Percentiles rank a stretch among this genome's conserved stretches.
Conservation (phyloP, 2,113 vertebrate genomes). For the Regulus satrapa region DNA sequence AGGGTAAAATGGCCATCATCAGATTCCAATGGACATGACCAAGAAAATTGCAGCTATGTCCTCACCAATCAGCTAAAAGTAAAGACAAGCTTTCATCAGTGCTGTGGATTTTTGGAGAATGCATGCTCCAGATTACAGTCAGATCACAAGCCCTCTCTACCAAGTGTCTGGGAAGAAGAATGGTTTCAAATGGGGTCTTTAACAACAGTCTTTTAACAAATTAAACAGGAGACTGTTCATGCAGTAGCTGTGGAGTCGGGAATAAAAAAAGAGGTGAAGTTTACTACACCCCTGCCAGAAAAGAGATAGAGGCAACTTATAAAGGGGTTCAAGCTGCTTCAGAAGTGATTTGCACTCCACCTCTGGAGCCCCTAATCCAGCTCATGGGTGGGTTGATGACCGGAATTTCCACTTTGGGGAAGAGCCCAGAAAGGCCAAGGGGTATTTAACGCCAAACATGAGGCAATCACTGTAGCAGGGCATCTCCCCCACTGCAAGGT, state of each 20-base stretch:
- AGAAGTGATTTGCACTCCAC: background rate
- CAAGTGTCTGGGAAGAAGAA: background rate
- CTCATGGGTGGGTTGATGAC: background rate
- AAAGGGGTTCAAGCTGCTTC: background rate
- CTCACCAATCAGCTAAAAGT: background rate
- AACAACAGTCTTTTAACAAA: background rate
- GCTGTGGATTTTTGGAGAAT: background rate
- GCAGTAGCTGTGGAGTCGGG: fast-evolving
- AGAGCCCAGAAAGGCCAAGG: background rate
- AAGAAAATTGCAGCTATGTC: background rate
- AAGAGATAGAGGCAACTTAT: background rate
- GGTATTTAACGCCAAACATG: background rate
- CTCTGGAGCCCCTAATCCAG: background rate
- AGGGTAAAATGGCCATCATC: background rate
- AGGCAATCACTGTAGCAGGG: background rate
- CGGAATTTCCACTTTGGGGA: background rate
- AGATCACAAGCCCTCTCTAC: background rate
- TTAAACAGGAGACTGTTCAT: background rate
- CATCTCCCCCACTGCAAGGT: background rate
- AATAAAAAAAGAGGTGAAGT: background rate
- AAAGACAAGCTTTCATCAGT: background rate
- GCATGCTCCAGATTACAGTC: background rate
- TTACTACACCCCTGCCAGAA: background rate
- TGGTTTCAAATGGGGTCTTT: background rate
- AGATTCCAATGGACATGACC: background rate